Percentiles rank a stretch among this genome's conserved stretches.
Conservation (phyloP, 2,888 invertebrate species). For the Pachydiplax longipennis region DNA sequence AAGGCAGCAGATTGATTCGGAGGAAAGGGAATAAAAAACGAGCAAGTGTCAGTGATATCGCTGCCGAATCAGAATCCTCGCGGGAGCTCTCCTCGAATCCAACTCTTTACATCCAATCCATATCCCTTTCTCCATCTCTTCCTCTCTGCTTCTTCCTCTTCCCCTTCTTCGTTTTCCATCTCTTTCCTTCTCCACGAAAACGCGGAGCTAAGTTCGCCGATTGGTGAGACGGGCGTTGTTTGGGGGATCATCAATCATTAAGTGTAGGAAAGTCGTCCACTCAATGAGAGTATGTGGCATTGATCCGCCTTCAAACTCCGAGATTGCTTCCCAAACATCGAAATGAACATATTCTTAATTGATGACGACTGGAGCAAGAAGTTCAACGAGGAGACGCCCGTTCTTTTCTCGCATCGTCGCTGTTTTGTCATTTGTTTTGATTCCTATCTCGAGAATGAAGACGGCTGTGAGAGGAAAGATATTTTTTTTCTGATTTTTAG, state of each 20-base stretch:
- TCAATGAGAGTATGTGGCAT: neutral
- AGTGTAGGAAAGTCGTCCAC: conserved; percentile 5
- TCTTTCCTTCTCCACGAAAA: neutral
- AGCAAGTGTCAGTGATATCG: neutral
- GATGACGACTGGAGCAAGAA: too few species aligned
- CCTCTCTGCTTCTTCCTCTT: neutral
- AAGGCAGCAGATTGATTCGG: neutral
- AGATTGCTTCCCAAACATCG: neutral
- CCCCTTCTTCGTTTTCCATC: neutral
- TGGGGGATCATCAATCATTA: conserved; percentile 14
- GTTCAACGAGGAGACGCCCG: too few species aligned
- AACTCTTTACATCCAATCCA: neutral
- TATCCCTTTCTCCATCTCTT: neutral
- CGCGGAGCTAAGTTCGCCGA: neutral
- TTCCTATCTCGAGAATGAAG: neutral
- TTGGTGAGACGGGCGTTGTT: neutral
- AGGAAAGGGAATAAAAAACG: neutral
- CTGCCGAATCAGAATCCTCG: neutral
- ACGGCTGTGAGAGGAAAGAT: neutral
- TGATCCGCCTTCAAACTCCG: neutral
- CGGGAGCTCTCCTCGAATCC: neutral
- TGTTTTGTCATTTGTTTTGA: too few species aligned
- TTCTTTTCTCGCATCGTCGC: neutral
- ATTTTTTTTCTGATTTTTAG: too few species aligned
- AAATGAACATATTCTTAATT: neutral